phyloP scores from a whole-genome alignment of 1,140 invertebrate genomes.

The Nasonia giraulti region DNA sequence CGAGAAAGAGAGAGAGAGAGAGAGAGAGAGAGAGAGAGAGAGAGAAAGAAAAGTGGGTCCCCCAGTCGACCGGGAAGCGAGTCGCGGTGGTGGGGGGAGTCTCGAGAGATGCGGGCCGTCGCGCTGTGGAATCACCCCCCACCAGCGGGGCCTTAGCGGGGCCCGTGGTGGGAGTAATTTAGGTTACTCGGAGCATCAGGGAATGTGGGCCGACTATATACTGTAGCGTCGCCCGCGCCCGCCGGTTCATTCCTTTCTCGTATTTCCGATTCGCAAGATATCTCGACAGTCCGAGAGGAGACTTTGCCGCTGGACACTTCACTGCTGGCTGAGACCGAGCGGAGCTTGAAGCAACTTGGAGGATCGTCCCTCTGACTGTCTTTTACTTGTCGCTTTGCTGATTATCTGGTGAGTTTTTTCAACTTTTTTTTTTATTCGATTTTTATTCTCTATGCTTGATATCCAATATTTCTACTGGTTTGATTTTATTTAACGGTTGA shows the following conservation, averaged over 20 bases:
- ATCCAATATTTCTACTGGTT: too few species aligned
- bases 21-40: slow-evolving; percentile 15
- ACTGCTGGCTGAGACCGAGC: background rate
- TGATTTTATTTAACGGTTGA: too few species aligned
- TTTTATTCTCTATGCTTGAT: too few species aligned
- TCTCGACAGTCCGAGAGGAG: slow-evolving; percentile 44
- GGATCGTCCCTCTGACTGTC: background rate
- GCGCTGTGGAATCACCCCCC: background rate
- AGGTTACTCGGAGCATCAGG: slow-evolving; percentile 73
- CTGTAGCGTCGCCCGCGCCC: slow-evolving; percentile 68
- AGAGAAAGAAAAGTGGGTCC: slow-evolving; percentile 28
- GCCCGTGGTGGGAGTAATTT: slow-evolving; percentile 69
- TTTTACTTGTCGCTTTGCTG: background rate
- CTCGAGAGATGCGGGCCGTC: slow-evolving; percentile 20
- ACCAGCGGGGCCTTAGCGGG: background rate
- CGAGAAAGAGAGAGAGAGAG: too few species aligned
- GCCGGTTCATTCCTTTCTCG: slow-evolving; percentile 72
- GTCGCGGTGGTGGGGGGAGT: background rate
- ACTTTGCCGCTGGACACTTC: background rate
- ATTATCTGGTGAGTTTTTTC: background rate
- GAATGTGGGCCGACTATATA: slow-evolving; percentile 75
- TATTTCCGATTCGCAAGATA: slow-evolving; percentile 66
- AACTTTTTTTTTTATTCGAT: background rate
- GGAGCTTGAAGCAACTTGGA: background rate
- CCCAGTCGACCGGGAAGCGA: slow-evolving; percentile 26